Conservation (phyloP, 2,888 invertebrate species). For the Brenthis ino region DNA sequence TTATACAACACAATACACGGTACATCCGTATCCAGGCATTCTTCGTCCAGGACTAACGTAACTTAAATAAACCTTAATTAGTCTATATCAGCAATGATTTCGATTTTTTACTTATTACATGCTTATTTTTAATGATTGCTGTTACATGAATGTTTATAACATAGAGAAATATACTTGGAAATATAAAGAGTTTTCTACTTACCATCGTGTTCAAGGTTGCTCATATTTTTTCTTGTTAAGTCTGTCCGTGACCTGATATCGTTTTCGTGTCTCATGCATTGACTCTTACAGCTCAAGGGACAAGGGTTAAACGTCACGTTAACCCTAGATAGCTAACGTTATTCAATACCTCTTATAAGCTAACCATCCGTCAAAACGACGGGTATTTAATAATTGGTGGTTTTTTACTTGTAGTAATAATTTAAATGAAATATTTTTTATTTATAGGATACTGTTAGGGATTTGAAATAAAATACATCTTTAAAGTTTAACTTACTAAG, state of each 20-base stretch:
- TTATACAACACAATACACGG: too few relatives aligned
- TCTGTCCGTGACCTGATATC: not conserved
- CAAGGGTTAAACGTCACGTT: constrained; percentile 2
- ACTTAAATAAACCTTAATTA: too few relatives aligned
- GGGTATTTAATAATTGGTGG: constrained; percentile 3
- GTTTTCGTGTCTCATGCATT: not conserved
- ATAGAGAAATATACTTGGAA: too few relatives aligned
- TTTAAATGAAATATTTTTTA: not conserved
- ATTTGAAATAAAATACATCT: not conserved
- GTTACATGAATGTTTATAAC: too few relatives aligned
- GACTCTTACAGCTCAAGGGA: constrained; percentile 17
- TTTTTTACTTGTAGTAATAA: not conserved
- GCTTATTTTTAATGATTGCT: too few relatives aligned
- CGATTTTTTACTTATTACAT: too few relatives aligned
- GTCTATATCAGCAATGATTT: too few relatives aligned
- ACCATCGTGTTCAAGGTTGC: not conserved
- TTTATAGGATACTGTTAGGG: not conserved
- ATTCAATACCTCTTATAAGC: not conserved
- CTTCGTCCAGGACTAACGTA: too few relatives aligned
- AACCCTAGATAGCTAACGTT: constrained; percentile 22
- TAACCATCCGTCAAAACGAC: constrained; percentile 15
- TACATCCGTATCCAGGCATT: too few relatives aligned
- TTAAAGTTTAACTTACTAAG: not conserved
- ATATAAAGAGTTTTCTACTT: not conserved
- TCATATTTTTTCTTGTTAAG: not conserved